Percentiles rank a stretch among this genome's conserved stretches.
These are phyloP conservation scores for Rhorus exstirpatorius DNA, from an alignment of 2,888 invertebrate species.

Conservation along the genomic window DNA sequence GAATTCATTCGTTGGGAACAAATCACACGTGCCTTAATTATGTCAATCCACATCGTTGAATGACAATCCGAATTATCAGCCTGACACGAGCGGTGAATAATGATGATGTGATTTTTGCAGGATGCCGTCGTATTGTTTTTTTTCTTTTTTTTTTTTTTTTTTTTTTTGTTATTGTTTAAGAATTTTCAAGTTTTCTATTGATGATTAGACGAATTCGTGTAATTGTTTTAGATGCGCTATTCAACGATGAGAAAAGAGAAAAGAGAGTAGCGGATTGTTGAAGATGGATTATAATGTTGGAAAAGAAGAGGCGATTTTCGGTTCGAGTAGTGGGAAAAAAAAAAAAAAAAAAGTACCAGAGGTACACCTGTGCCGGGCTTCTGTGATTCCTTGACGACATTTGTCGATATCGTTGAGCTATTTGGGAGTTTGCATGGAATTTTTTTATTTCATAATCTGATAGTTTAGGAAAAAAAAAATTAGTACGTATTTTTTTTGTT, in stretches of 20 bases:
- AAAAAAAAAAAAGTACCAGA: background rate
- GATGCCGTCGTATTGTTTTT: no score
- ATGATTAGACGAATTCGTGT: constrained; percentile 79
- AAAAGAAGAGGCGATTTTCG: constrained; percentile 35
- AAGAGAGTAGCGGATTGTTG: constrained; percentile 27
- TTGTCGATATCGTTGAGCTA: no score
- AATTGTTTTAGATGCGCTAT: constrained; percentile 76
- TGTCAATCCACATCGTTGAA: constrained; percentile 62
- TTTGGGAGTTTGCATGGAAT: no score
- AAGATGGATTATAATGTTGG: constrained; percentile 21
- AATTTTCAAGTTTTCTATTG: constrained; percentile 75
- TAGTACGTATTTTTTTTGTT: no score
- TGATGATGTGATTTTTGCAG: constrained; percentile 82
- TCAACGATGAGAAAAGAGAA: constrained; percentile 56
- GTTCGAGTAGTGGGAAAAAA: constrained; percentile 19
- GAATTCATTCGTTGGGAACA: constrained; percentile 31
- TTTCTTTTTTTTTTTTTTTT: no score
- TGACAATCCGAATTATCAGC: constrained; percentile 56
- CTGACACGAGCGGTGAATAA: constrained; percentile 71
- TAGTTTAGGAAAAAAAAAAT: no score
- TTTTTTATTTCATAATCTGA: no score
- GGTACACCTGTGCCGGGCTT: no score
- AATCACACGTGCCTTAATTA: constrained; percentile 75
- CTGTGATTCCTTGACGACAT: no score
- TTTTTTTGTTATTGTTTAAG: constrained; percentile 83